phyloP scores from a whole-genome alignment of 2,888 invertebrate species.

The Cheilosia vernalis region DNA sequence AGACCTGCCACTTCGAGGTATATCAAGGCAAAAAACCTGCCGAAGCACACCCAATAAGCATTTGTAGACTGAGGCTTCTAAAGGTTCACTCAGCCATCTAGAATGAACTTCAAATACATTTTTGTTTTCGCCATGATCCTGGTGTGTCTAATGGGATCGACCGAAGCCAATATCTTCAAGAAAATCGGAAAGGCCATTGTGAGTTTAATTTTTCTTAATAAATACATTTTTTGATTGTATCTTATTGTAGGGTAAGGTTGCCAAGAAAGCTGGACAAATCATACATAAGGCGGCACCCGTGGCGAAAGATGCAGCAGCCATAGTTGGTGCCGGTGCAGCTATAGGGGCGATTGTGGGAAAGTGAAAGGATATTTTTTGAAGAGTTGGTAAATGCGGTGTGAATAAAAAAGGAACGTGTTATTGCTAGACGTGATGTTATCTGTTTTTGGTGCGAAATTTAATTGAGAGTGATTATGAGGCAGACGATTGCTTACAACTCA shows the following conservation, averaged over 20 bases:
- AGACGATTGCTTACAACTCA: too few species aligned
- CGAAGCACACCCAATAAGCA: neutral
- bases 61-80: too few species aligned
- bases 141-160: constrained; percentile 41
- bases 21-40: neutral
- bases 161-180: constrained; percentile 43
- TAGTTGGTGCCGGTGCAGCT: constrained; percentile 54
- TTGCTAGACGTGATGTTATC: too few species aligned
- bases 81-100: neutral
- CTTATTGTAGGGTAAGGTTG: constrained; percentile 44
- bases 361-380: neutral
- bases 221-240: neutral
- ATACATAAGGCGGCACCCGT: constrained; percentile 47
- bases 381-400: neutral
- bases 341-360: constrained; percentile 55
- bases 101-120: constrained; percentile 65
- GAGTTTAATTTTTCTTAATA: constrained; percentile 23
- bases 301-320: constrained; percentile 64
- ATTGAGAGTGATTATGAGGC: too few species aligned
- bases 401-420: neutral
- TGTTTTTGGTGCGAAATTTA: too few species aligned
- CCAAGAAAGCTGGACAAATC: constrained; percentile 42
- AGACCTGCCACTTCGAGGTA: neutral
- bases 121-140: constrained; percentile 48
- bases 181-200: constrained; percentile 61